phyloP scores from a whole-genome alignment of 2,888 invertebrate species.

The Coleophora flavipennella region DNA sequence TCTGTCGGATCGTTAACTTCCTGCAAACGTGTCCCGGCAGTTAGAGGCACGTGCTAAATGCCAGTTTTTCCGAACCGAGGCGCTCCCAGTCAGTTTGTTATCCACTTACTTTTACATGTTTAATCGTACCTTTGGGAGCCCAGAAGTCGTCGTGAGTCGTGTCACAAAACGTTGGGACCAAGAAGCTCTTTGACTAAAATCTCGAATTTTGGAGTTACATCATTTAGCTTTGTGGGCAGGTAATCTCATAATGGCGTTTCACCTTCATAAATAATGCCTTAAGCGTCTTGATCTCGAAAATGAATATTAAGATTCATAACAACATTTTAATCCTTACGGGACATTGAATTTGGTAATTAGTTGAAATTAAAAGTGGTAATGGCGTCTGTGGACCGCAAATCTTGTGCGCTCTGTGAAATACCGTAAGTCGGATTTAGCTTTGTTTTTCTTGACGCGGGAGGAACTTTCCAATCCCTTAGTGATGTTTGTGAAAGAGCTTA shows the following conservation, averaged over 20 bases:
- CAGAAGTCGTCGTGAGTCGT: slow-evolving; percentile 15
- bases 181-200: too few species aligned
- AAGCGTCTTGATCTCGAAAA: not conserved
- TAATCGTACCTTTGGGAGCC: slow-evolving; percentile 56
- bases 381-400: slow-evolving; percentile 29
- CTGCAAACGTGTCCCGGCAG: slow-evolving; percentile 55
- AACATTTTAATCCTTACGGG: slow-evolving; percentile 5
- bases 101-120: slow-evolving; percentile 67
- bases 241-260: not conserved
- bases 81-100: slow-evolving; percentile 60
- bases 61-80: slow-evolving; percentile 32
- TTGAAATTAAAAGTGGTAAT: slow-evolving; percentile 31
- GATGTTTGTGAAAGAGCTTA: slow-evolving; percentile 57
- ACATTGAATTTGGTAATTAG: slow-evolving; percentile 37
- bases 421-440: slow-evolving; percentile 60
- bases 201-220: too few species aligned
- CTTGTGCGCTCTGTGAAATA: slow-evolving; percentile 31
- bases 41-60: slow-evolving; percentile 65
- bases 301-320: slow-evolving; percentile 1
- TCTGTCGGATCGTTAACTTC: slow-evolving; percentile 51
- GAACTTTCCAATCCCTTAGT: slow-evolving; percentile 53
- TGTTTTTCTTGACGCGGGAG: slow-evolving; percentile 50
- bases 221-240: too few species aligned
- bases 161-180: not conserved
- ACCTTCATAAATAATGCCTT: slow-evolving; percentile 5